Conservation (phyloP, 2,888 invertebrate species). For the Anoncus sp. region DNA sequence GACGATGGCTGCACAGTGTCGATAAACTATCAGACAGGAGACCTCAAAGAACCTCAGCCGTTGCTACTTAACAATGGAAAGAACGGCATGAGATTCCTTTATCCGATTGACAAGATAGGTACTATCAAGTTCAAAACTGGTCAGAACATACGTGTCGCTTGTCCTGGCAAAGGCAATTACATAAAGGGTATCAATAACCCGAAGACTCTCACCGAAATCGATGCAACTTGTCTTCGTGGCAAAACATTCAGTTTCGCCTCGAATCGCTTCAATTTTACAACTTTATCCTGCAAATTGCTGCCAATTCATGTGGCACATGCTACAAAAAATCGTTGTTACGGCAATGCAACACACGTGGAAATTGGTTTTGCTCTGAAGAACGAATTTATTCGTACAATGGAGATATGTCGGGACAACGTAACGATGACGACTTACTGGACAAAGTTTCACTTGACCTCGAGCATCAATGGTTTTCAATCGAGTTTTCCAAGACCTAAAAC, state of each 20-base stretch:
- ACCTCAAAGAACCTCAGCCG: slow-evolving; percentile 86
- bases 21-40: slow-evolving; percentile 81
- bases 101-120: slow-evolving; percentile 68
- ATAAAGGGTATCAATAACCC: slow-evolving; percentile 58
- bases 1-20: slow-evolving; percentile 81
- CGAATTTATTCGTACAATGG: slow-evolving; percentile 79
- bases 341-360: slow-evolving; percentile 75
- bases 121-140: slow-evolving; percentile 65
- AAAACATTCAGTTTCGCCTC: slow-evolving; percentile 68
- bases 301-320: slow-evolving; percentile 75
- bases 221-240: slow-evolving; percentile 65
- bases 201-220: slow-evolving; percentile 52
- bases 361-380: slow-evolving; percentile 80
- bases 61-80: slow-evolving; percentile 82
- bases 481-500: slow-evolving; percentile 78
- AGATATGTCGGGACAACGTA: slow-evolving; percentile 82
- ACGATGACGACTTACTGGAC: slow-evolving; percentile 81
- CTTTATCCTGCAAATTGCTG: slow-evolving; percentile 77
- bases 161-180: slow-evolving; percentile 74
- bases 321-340: slow-evolving; percentile 74
- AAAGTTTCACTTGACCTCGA: slow-evolving; percentile 71
- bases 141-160: slow-evolving; percentile 72
- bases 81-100: slow-evolving; percentile 64
- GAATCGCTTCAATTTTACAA: slow-evolving; percentile 68
- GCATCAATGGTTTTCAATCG: slow-evolving; percentile 68